Percentiles rank a stretch among this genome's conserved stretches.
These are phyloP conservation scores for Amblyjoppa fuscipennis DNA, from an alignment of 2,888 invertebrate species.

Conservation along the genomic window DNA sequence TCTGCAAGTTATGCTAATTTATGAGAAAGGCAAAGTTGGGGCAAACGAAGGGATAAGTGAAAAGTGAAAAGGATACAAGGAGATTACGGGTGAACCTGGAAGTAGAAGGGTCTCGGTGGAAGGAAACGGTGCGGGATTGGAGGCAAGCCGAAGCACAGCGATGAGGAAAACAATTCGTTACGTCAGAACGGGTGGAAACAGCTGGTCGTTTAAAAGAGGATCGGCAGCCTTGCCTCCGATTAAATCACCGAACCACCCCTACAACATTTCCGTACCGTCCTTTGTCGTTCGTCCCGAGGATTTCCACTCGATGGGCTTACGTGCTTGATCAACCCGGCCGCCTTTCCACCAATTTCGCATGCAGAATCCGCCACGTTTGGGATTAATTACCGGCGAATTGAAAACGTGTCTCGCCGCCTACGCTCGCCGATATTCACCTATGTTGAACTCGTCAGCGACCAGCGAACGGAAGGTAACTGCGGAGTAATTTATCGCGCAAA, in stretches of 20 bases:
- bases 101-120: not conserved
- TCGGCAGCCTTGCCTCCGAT: not conserved
- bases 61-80: not conserved
- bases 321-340: constrained; percentile 53
- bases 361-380: constrained; percentile 37
- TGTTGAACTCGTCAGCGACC: constrained; percentile 3
- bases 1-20: not conserved
- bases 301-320: constrained; percentile 35
- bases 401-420: constrained; percentile 56
- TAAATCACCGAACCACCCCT: constrained; percentile 29
- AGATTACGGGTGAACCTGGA: not conserved
- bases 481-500: constrained; percentile 26
- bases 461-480: constrained; percentile 17
- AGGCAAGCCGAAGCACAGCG: not conserved
- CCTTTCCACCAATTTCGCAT: constrained; percentile 53
- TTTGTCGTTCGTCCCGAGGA: constrained; percentile 19
- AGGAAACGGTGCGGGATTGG: not conserved
- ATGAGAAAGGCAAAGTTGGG: not conserved
- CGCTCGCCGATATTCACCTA: constrained; percentile 9
- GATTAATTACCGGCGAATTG: constrained; percentile 61
- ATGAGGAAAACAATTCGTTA: not conserved
- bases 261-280: constrained; percentile 16
- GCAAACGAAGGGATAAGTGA: not conserved
- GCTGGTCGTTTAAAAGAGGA: not conserved
- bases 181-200: not conserved